Conservation (phyloP, 2,888 invertebrate species). For the Hanleya hanleyi region DNA sequence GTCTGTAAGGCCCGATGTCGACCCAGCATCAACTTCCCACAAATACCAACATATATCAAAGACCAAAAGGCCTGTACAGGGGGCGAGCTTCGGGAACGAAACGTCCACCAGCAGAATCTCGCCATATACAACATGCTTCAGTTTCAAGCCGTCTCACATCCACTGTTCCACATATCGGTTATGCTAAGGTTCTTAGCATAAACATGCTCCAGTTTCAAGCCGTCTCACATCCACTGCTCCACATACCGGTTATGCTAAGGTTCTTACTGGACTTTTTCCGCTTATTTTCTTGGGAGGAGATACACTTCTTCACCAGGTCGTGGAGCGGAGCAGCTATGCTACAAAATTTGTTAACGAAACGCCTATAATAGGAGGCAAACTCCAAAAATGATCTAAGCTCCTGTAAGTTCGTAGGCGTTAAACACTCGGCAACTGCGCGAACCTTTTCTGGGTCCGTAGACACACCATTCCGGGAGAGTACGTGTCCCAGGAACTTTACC, state of each 20-base stretch:
- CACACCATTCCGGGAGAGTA: slow-evolving; percentile 25
- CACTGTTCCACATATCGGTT: too few relatives aligned
- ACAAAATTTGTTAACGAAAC: slow-evolving; percentile 27
- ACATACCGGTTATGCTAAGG: neutral
- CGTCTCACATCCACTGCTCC: slow-evolving; percentile 26
- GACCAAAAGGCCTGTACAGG: too few relatives aligned
- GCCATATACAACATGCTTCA: too few relatives aligned
- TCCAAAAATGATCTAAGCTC: slow-evolving; percentile 30
- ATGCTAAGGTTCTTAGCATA: too few relatives aligned
- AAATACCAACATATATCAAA: too few relatives aligned
- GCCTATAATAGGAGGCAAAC: slow-evolving; percentile 30
- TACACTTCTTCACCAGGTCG: slow-evolving; percentile 11
- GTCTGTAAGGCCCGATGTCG: too few relatives aligned
- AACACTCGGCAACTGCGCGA: slow-evolving; percentile 21
- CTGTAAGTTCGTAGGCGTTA: slow-evolving; percentile 17
- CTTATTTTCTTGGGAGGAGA: neutral
- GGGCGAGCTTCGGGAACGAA: too few relatives aligned
- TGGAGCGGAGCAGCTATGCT: slow-evolving; percentile 18
- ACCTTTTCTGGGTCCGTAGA: slow-evolving; percentile 18
- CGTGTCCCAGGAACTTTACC: slow-evolving; percentile 34
- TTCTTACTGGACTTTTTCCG: neutral
- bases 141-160: too few relatives aligned
- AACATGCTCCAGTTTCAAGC: too few relatives aligned
- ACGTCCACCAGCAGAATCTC: too few relatives aligned
- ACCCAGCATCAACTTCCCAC: too few relatives aligned